Evolutionary conservation across 2,888 invertebrate genomes (phyloP), one percentile per base, ranked within the genome.

Genomic region (Tortrix viridana): DNA sequence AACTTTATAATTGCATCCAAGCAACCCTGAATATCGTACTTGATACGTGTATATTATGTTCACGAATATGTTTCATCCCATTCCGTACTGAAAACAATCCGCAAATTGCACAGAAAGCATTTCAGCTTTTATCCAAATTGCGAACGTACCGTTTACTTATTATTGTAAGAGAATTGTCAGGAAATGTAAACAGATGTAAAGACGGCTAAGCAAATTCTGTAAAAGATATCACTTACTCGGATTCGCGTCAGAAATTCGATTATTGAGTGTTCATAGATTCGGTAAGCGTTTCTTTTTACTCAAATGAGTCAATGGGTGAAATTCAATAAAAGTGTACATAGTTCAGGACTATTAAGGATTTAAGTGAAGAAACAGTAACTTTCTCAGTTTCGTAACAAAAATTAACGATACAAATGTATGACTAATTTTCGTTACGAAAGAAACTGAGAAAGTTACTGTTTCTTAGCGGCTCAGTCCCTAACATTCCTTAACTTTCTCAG

Each of bases 71-170:
- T 50, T 50, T 37, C 46, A 18, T 41, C 41, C 19, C 18, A 46
- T 19, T 43, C 60, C 53, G 32, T 48, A 32, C 26, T 54, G 41
- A 60, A 53, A 22, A 46, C 60, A 60, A 60, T 46, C 52, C 49
- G 44, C n/a, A 52, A 38, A 63, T 53, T 54, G 53, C 58, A 58
- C 47, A 46, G 41, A 56, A 47, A 62, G 50, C 48, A 66, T 67
- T 59, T 54, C 65, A 49, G 68, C 67, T 69, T 69, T 71, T 69
- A 69, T 63, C 65, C 53, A 69, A 69, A 71, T 69, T 69, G 67
- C 60, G 50, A 65, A 43, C 56, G 47, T 66, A 65, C 62, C 46
- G 58, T 64, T 66, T 66, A 67, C 65, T 65, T 68, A 68, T 59
- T 59, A 60, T 18, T 59, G 44, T 59, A 44, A 52, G 18, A 52